These are phyloP conservation scores for Phaetusa simplex DNA, from an alignment of 2,113 vertebrate genomes.

Conservation along the genomic window DNA sequence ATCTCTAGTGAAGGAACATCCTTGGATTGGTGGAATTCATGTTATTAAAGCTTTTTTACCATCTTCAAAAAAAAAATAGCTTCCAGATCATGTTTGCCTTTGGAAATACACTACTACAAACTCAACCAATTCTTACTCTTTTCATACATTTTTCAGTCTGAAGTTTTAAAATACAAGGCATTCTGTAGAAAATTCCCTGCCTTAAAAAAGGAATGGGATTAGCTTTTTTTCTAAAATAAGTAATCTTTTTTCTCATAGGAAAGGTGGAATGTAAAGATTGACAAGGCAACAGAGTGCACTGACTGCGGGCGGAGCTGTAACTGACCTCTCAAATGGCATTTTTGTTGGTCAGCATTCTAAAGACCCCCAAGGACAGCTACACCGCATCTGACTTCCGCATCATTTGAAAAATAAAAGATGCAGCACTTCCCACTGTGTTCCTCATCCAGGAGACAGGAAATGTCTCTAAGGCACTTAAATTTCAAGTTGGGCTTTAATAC, in stretches of 20 bases:
- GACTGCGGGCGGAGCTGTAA: neutral
- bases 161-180: neutral
- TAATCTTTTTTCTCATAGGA: neutral
- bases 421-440: neutral
- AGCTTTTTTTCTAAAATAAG: neutral
- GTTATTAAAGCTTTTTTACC: neutral
- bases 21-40: neutral
- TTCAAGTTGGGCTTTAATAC: neutral
- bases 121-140: neutral
- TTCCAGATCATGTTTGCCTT: neutral
- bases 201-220: neutral
- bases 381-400: neutral
- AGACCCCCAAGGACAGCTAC: neutral
- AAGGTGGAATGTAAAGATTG: neutral
- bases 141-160: neutral
- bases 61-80: neutral
- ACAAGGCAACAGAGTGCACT: neutral
- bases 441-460: neutral
- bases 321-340: neutral
- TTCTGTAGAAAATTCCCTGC: neutral
- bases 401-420: neutral
- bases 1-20: neutral
- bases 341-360: neutral
- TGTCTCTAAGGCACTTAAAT: neutral
- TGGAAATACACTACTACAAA: neutral